phyloP scores from a whole-genome alignment of 2,797 vertebrate species.

The Coccyzus lansbergi region DNA sequence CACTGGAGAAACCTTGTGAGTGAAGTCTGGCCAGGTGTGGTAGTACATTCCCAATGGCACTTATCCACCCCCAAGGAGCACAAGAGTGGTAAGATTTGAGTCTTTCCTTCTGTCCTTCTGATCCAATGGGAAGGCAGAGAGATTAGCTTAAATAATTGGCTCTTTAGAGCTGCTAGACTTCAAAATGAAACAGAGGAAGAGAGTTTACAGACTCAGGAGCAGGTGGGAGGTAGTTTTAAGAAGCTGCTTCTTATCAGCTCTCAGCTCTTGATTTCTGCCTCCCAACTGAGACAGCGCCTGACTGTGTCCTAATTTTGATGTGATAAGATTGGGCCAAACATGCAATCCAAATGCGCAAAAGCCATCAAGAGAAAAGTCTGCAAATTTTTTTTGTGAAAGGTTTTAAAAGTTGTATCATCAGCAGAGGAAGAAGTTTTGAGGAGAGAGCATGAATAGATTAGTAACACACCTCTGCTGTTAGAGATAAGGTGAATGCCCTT shows the following conservation, averaged over 20 bases:
- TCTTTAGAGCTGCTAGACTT: background rate
- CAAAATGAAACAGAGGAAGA: background rate
- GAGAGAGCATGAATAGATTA: background rate
- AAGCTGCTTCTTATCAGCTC: background rate
- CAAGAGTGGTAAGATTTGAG: background rate
- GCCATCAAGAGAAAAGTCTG: background rate
- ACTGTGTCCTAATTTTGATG: background rate
- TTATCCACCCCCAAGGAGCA: accelerated
- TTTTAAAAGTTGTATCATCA: background rate
- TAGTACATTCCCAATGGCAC: accelerated
- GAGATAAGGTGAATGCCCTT: background rate
- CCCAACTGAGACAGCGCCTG: background rate
- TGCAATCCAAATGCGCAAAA: background rate
- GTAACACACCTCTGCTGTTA: background rate
- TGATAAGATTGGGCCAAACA: background rate
- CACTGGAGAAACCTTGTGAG: background rate
- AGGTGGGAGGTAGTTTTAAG: conserved; percentile 1
- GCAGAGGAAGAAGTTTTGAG: background rate
- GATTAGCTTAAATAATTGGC: background rate
- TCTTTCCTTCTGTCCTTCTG: background rate
- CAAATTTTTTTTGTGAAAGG: background rate
- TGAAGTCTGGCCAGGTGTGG: background rate
- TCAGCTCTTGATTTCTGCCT: background rate
- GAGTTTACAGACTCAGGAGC: background rate
- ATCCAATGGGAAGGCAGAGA: background rate